phyloP scores from a whole-genome alignment of 2,113 vertebrate genomes.

The Empidonax traillii region DNA sequence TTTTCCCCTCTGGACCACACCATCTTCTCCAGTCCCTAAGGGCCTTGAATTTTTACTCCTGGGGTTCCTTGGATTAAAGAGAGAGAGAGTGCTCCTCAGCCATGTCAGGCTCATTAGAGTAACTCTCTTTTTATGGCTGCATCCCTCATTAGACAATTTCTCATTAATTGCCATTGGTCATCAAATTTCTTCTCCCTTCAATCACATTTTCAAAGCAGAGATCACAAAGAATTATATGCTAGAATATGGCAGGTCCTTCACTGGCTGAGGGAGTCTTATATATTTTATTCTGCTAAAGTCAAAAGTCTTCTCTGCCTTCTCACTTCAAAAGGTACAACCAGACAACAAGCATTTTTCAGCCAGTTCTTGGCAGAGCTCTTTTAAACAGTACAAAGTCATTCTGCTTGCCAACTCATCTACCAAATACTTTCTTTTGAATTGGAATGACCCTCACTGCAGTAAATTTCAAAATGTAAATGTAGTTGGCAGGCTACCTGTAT shows the following conservation, averaged over 20 bases:
- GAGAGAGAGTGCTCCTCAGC: fast-evolving
- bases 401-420: conserved; percentile 2
- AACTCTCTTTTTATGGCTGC: not conserved
- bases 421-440: conserved; percentile 2
- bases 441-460: not conserved
- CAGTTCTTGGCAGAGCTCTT: not conserved
- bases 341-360: not conserved
- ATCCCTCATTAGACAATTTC: not conserved
- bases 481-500: not conserved
- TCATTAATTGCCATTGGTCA: not conserved
- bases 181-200: not conserved
- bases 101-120: not conserved
- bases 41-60: not conserved
- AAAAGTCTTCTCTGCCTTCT: not conserved
- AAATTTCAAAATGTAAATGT: not conserved
- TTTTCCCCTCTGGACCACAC: not conserved
- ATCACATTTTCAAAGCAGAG: not conserved
- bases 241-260: not conserved
- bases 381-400: not conserved
- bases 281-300: not conserved
- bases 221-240: not conserved
- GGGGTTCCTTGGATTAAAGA: not conserved
- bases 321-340: not conserved
- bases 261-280: not conserved
- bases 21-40: not conserved